Evolutionary conservation across 23 tunicate genomes (phyloP).

Genomic region (Halocynthia aurantium): DNA sequence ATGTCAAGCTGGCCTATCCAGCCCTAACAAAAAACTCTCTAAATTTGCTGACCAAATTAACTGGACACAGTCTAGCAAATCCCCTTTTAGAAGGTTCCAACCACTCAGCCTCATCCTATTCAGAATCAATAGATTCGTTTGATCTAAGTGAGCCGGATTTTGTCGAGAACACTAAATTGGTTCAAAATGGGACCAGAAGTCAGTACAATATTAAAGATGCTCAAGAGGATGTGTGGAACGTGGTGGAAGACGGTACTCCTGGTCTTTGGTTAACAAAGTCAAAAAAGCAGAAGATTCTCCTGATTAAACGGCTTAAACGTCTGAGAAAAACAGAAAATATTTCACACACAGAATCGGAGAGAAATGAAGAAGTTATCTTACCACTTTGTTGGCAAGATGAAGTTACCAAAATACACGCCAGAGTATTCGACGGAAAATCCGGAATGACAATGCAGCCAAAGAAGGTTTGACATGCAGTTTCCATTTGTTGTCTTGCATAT

Average conservation of each 20-base stretch:
- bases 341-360: not conserved
- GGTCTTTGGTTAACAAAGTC: conserved; percentile 55
- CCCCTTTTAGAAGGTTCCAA: conserved; percentile 16
- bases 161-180: not conserved
- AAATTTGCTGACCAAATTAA: not conserved
- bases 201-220: not conserved
- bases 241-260: conserved; percentile 57
- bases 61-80: not conserved
- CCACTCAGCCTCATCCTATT: not conserved
- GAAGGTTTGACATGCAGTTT: not conserved
- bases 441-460: not conserved
- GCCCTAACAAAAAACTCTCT: conserved; percentile 8
- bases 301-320: conserved; percentile 1
- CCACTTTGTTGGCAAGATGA: conserved; percentile 33
- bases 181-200: not conserved
- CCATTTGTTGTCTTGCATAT: too few species aligned
- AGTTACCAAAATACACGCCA: not conserved
- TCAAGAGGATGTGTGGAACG: conserved; percentile 66
- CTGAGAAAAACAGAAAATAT: not conserved
- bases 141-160: conserved; percentile 6
- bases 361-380: conserved; percentile 16
- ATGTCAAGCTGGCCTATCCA: not conserved
- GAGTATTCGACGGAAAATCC: not conserved
- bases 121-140: not conserved
- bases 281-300: conserved; percentile 27